Evolutionary conservation across 2,888 invertebrate species (phyloP).

Genomic region (Piscicola geometra): DNA sequence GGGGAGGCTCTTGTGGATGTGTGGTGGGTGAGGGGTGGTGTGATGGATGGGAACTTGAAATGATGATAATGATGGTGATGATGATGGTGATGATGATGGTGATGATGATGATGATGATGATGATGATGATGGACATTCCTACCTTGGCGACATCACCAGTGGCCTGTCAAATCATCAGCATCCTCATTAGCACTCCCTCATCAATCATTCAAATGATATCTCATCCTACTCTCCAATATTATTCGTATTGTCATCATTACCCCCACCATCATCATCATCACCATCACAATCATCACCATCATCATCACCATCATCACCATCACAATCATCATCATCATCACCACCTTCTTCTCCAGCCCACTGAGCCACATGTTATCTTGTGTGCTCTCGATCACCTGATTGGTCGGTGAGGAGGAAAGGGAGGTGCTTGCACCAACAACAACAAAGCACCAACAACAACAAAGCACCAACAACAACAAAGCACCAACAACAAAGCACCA

Average conservation of each 20-base stretch:
- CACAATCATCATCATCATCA: background rate
- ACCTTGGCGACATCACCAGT: too few species aligned
- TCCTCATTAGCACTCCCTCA: too few species aligned
- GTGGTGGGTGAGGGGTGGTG: too few species aligned
- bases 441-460: too few species aligned
- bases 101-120: constrained; percentile 16
- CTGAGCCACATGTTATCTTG: background rate
- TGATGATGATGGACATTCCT: constrained; percentile 17
- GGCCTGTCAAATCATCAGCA: too few species aligned
- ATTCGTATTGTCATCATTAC: too few species aligned
- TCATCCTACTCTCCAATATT: too few species aligned
- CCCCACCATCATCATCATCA: background rate
- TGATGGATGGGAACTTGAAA: background rate
- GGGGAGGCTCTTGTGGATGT: background rate
- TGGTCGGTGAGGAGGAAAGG: too few species aligned
- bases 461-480: too few species aligned
- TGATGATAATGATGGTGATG: constrained; percentile 17
- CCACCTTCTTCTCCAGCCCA: background rate
- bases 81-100: constrained; percentile 1
- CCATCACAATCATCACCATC: background rate
- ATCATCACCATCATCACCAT: background rate
- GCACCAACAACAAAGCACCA: too few species aligned
- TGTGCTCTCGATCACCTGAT: background rate
- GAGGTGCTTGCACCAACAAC: too few species aligned
- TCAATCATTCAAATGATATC: too few species aligned